phyloP scores from a whole-genome alignment of 1,140 invertebrate genomes.

The Limonius californicus region DNA sequence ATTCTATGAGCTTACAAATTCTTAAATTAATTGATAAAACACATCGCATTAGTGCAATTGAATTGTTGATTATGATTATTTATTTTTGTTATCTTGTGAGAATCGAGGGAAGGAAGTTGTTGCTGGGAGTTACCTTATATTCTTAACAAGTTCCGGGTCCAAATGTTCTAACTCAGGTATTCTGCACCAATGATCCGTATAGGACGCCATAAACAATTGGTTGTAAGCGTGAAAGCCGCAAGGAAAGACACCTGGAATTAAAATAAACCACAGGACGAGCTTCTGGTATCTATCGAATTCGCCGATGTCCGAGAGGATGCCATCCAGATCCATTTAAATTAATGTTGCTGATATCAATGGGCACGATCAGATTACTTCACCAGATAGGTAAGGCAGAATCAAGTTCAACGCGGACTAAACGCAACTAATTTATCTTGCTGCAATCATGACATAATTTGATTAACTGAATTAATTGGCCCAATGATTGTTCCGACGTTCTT shows the following conservation, averaged over 20 bases:
- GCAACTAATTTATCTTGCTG: not conserved
- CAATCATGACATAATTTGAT: not conserved
- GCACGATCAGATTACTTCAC: no score
- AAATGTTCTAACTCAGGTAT: conserved; percentile 55
- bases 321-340: conserved; percentile 76
- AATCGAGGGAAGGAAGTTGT: no score
- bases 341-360: no score
- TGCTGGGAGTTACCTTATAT: conserved; percentile 57
- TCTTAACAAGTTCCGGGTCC: conserved; percentile 53
- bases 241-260: conserved; percentile 70
- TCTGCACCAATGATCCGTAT: conserved; percentile 68
- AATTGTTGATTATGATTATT: no score
- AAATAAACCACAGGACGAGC: conserved; percentile 67
- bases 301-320: conserved; percentile 67
- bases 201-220: conserved; percentile 73
- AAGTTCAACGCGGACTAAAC: no score
- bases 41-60: no score
- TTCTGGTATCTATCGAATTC: conserved; percentile 74
- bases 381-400: no score
- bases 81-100: no score
- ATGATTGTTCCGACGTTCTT: no score
- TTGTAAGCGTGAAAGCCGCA: conserved; percentile 78
- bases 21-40: no score
- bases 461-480: not conserved
- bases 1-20: no score